Percentiles rank a stretch among this genome's conserved stretches.
Evolutionary conservation across 2,797 vertebrate genomes (phyloP).

Genomic region (Neopelma chrysocephalum): DNA sequence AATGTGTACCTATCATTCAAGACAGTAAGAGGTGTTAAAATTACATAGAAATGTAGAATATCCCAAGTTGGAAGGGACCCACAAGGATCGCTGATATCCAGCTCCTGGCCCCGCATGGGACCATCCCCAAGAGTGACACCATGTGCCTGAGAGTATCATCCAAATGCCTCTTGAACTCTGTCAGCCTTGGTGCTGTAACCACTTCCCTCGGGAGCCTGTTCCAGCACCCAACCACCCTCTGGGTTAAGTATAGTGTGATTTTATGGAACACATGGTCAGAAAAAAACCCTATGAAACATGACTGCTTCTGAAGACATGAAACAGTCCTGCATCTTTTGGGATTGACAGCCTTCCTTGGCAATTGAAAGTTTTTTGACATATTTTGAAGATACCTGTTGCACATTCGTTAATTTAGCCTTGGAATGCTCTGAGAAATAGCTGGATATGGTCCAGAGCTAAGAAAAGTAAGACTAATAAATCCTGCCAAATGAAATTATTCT

Average conservation of each 20-base stretch:
- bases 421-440: not conserved
- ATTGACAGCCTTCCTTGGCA: not conserved
- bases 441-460: not conserved
- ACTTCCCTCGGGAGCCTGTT: not conserved
- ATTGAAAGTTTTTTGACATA: not conserved
- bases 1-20: not conserved
- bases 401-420: not conserved
- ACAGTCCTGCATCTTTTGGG: not conserved
- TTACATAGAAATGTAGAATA: not conserved
- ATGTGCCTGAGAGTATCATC: not conserved
- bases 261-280: not conserved
- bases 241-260: not conserved
- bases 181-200: not conserved
- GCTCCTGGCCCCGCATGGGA: not conserved
- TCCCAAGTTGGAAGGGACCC: not conserved
- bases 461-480: not conserved
- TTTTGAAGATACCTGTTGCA: not conserved
- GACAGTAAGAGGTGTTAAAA: not conserved
- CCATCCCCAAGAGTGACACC: not conserved
- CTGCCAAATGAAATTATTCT: not conserved
- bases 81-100: no score
- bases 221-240: not conserved
- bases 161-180: not conserved
- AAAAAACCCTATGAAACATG: not conserved
- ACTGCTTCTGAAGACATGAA: not conserved